Percentiles rank a stretch among this genome's conserved stretches.
These are phyloP conservation scores for Sarcophaga peregrina DNA, from an alignment of 1,140 invertebrate genomes.

Conservation along the genomic window DNA sequence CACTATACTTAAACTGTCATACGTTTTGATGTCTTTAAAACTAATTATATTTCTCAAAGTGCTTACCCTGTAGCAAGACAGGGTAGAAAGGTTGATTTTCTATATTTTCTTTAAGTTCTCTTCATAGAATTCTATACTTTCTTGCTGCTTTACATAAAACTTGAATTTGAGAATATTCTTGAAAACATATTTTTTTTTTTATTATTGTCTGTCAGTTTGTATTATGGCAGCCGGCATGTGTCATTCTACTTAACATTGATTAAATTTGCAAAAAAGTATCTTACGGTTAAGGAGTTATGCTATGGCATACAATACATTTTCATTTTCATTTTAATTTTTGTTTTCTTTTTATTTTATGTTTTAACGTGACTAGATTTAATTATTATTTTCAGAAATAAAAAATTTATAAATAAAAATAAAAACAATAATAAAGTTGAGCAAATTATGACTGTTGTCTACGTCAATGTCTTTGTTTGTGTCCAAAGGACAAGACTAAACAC, in stretches of 20 bases:
- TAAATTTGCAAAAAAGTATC: neutral
- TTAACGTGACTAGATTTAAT: conserved; percentile 12
- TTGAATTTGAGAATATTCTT: neutral
- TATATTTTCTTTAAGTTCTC: neutral
- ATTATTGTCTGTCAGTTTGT: too few relatives aligned
- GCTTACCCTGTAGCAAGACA: too few relatives aligned
- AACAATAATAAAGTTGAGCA: neutral
- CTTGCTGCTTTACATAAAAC: neutral
- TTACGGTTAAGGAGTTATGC: neutral
- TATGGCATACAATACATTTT: neutral
- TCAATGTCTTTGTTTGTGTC: too few relatives aligned
- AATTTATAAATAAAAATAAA: neutral
- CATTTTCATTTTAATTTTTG: too few relatives aligned
- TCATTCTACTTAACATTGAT: conserved; percentile 11
- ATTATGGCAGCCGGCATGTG: neutral
- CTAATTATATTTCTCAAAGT: too few relatives aligned
- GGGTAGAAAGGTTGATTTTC: too few relatives aligned
- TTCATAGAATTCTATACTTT: neutral
- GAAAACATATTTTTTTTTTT: neutral
- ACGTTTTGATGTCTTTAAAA: too few relatives aligned
- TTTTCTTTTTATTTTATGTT: neutral
- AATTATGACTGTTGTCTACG: neutral
- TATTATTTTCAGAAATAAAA: neutral
- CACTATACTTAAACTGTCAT: too few relatives aligned
- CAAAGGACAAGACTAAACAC: too few relatives aligned